Percentiles rank a stretch among this genome's conserved stretches.
These are phyloP conservation scores for Caracal caracal DNA, from an alignment of 2,113 vertebrate species.

Conservation along the genomic window DNA sequence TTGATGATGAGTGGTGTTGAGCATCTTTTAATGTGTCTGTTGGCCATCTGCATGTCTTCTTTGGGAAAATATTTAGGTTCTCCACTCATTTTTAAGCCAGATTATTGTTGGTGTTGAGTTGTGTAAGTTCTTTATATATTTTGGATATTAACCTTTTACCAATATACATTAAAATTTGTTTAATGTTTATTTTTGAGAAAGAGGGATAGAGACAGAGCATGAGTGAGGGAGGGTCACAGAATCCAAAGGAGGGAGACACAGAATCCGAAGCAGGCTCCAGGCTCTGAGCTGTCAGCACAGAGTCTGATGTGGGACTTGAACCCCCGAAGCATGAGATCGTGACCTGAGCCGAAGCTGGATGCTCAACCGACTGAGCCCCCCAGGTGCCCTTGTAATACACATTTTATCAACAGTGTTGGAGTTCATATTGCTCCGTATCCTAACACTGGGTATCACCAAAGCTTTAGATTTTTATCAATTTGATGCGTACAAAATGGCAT, in stretches of 20 bases:
- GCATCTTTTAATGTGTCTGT: background rate
- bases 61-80: background rate
- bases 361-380: too few relatives aligned
- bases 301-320: too few relatives aligned
- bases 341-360: too few relatives aligned
- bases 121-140: background rate
- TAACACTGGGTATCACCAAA: background rate
- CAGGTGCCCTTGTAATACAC: too few relatives aligned
- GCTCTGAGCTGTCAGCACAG: too few relatives aligned
- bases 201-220: too few relatives aligned
- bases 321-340: too few relatives aligned
- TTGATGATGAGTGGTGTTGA: background rate
- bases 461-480: background rate
- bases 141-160: background rate
- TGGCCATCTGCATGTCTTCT: background rate
- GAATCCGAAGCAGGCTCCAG: too few relatives aligned
- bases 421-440: background rate
- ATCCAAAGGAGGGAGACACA: too few relatives aligned
- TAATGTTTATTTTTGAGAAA: too few relatives aligned
- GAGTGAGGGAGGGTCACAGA: too few relatives aligned
- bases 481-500: background rate
- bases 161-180: background rate
- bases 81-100: background rate
- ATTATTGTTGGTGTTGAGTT: background rate
- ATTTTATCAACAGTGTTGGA: background rate